These are phyloP conservation scores for Verasper variegatus DNA, from an alignment of 2,113 vertebrate genomes.

Conservation along the genomic window DNA sequence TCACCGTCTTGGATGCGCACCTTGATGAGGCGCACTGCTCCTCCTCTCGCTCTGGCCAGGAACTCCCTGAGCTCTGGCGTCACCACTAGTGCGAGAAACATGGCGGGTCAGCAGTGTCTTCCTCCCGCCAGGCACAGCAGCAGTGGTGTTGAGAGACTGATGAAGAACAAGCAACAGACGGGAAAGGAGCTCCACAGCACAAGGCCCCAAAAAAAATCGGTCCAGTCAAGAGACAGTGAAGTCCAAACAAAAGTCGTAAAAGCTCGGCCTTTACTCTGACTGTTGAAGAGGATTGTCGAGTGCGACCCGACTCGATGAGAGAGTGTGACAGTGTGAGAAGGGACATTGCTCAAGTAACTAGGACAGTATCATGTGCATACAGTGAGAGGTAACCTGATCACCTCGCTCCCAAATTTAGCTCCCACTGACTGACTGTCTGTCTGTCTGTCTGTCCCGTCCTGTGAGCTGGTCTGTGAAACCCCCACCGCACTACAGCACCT, in stretches of 20 bases:
- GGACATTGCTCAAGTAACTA: conserved; percentile 76
- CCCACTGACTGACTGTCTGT: conserved; percentile 62
- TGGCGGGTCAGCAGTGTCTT: conserved; percentile 76
- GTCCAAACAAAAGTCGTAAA: neutral
- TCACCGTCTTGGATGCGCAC: conserved; percentile 96
- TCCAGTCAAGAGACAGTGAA: conserved; percentile 8
- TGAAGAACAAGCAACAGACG: neutral
- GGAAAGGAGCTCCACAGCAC: conserved; percentile 15
- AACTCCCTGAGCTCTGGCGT: conserved; percentile 94
- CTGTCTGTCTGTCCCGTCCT: conserved; percentile 65
- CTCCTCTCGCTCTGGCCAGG: conserved; percentile 92
- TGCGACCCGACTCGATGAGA: conserved; percentile 47
- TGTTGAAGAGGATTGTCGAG: conserved; percentile 32
- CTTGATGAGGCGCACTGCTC: conserved; percentile 92
- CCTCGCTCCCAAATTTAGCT: conserved; percentile 83
- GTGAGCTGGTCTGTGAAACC: conserved; percentile 58
- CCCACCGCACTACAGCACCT: conserved; percentile 39
- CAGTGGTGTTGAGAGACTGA: conserved; percentile 12
- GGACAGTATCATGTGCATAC: conserved; percentile 79
- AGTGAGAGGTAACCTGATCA: conserved; percentile 87
- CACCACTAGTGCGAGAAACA: conserved; percentile 96
- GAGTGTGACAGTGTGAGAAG: conserved; percentile 59
- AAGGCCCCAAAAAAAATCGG: conserved; percentile 27
- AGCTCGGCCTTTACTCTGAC: conserved; percentile 1
- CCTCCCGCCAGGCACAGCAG: conserved; percentile 45